A percentile compares a stretch with the other conserved stretches of the same genome.
Conservation (phyloP, 2,113 vertebrate genomes). For the Lethenteron camtschaticum region DNA sequence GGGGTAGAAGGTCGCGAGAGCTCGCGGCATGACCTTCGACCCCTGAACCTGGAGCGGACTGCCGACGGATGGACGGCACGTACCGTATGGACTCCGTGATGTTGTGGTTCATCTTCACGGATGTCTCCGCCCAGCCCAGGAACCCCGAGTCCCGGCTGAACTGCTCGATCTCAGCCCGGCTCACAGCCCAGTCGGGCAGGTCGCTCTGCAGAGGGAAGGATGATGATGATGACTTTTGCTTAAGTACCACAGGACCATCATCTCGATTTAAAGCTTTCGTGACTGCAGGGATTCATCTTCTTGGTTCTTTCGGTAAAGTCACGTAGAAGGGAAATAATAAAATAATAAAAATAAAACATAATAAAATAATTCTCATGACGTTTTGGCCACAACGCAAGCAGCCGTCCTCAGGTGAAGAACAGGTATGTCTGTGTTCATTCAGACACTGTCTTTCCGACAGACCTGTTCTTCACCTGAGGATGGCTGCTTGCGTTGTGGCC, state of each 20-base stretch:
- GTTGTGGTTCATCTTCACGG: slow-evolving; percentile 65
- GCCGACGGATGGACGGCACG: slow-evolving; percentile 1
- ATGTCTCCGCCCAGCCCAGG: slow-evolving; percentile 49
- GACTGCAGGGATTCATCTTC: too few relatives aligned
- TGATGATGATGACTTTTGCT: not conserved
- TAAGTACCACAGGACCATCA: not conserved
- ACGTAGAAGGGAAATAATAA: too few relatives aligned
- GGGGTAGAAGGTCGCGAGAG: too few relatives aligned
- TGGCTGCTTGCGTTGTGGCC: not conserved
- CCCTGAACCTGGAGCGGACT: not conserved
- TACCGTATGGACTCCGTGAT: slow-evolving; percentile 50
- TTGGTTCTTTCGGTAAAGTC: too few relatives aligned
- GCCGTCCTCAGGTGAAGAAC: too few relatives aligned
- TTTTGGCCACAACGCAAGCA: too few relatives aligned
- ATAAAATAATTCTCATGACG: too few relatives aligned
- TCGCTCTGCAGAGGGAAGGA: slow-evolving; percentile 31
- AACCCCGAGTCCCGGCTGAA: slow-evolving; percentile 58
- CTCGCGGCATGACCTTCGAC: too few relatives aligned
- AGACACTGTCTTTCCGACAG: too few relatives aligned
- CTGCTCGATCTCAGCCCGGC: slow-evolving; percentile 30
- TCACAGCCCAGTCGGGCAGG: slow-evolving; percentile 37
- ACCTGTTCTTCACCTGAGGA: not conserved
- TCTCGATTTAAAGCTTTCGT: slow-evolving; percentile 18
- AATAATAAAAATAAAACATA: too few relatives aligned
- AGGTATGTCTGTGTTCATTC: too few relatives aligned